Conservation (phyloP, 1,140 invertebrate species). For the Heliconius congener region DNA sequence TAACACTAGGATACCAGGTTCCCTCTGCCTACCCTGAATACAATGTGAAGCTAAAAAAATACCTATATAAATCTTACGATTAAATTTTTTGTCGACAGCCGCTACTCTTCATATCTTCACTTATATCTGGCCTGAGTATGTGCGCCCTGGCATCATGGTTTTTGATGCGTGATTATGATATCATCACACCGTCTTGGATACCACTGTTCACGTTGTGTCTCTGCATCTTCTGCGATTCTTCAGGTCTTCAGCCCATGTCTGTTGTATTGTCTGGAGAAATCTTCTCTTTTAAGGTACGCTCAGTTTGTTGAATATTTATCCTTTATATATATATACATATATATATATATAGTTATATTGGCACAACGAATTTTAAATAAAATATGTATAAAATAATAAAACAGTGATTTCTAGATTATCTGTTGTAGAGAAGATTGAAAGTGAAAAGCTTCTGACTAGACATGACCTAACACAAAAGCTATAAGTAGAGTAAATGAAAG, state of each 20-base stretch:
- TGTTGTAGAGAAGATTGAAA: too few relatives aligned
- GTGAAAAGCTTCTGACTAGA: too few relatives aligned
- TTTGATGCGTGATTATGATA: slow-evolving; percentile 42
- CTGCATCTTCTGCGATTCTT: slow-evolving; percentile 69
- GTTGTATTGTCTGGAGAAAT: slow-evolving; percentile 64
- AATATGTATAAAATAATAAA: too few relatives aligned
- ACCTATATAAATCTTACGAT: not conserved
- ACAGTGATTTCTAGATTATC: too few relatives aligned
- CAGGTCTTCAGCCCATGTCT: slow-evolving; percentile 61
- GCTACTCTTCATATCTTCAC: slow-evolving; percentile 51
- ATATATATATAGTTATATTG: too few relatives aligned
- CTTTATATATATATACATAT: too few relatives aligned
- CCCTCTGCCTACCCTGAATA: too few relatives aligned
- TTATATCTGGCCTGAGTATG: slow-evolving; percentile 66
- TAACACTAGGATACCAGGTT: too few relatives aligned
- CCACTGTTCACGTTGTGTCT: slow-evolving; percentile 61
- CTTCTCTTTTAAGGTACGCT: slow-evolving; percentile 67
- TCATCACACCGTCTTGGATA: slow-evolving; percentile 54
- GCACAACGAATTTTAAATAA: too few relatives aligned
- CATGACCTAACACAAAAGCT: too few relatives aligned
- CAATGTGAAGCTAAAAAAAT: too few relatives aligned
- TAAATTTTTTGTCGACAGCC: slow-evolving; percentile 41
- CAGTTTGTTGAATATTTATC: not conserved
- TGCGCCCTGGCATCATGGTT: slow-evolving; percentile 65
- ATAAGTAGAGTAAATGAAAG: too few relatives aligned